Evolutionary conservation across 2,797 vertebrate species (phyloP).

Genomic region (Oceanodroma leucorhoa): DNA sequence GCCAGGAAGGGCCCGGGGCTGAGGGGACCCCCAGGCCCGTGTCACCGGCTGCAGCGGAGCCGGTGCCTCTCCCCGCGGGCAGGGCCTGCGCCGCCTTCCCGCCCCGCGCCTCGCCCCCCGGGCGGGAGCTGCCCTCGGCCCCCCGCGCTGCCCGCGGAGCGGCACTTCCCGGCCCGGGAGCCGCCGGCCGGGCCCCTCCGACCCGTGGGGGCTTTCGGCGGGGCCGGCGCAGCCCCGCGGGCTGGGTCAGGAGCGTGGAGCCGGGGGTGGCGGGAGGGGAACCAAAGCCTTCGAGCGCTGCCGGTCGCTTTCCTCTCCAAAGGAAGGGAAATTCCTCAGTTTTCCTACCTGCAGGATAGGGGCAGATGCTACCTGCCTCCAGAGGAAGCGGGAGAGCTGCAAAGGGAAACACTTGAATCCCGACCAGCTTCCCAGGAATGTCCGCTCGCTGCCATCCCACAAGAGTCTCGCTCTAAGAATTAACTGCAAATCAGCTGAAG

Average conservation of each 20-base stretch:
- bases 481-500: neutral
- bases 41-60: neutral
- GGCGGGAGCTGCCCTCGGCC: too few species aligned
- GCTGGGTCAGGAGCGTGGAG: neutral
- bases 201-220: neutral
- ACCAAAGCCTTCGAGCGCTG: neutral
- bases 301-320: neutral
- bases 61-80: neutral
- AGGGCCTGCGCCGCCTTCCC: neutral
- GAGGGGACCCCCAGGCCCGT: neutral
- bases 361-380: neutral
- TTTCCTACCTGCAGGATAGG: neutral
- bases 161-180: too few species aligned
- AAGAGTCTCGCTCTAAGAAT: neutral
- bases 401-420: neutral
- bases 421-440: neutral
- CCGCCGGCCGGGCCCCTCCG: neutral
- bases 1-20: too few species aligned
- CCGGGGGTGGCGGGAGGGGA: rapidly evolving
- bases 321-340: neutral
- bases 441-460: neutral
- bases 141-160: too few species aligned
- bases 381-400: neutral
- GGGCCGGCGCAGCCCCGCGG: rapidly evolving
- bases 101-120: too few species aligned